Percentiles rank a stretch among this genome's conserved stretches.
Conservation (phyloP, 2,113 vertebrate species). For the Ciconia boyciana region DNA sequence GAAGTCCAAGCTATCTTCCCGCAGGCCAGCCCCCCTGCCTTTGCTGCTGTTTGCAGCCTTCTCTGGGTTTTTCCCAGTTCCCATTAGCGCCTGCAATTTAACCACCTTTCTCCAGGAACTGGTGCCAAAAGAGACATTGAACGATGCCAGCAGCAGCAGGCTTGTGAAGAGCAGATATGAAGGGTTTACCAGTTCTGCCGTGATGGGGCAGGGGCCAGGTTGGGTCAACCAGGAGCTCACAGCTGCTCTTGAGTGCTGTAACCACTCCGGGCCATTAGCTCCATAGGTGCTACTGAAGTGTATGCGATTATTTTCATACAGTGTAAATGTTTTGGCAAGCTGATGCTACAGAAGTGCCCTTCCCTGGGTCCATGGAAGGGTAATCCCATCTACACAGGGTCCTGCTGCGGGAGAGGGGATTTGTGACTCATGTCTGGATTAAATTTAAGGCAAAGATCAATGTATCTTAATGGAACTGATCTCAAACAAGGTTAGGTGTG, state of each 20-base stretch:
- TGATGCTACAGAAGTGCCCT: background rate
- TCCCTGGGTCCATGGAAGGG: background rate
- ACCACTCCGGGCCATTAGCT: background rate
- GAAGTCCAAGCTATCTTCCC: background rate
- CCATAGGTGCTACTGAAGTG: background rate
- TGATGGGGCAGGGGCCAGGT: background rate
- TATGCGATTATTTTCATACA: background rate
- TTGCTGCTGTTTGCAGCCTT: background rate
- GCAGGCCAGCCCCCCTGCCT: fast-evolving
- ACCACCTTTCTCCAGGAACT: background rate
- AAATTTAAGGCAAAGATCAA: background rate
- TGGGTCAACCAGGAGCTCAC: background rate
- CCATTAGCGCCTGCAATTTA: fast-evolving
- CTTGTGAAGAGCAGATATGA: background rate
- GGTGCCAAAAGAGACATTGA: background rate
- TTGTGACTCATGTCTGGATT: background rate
- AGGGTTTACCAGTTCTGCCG: background rate
- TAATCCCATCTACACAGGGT: background rate
- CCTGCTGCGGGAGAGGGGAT: background rate
- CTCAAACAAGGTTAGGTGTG: fast-evolving
- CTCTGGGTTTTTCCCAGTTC: background rate
- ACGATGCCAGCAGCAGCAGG: background rate
- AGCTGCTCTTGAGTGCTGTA: background rate
- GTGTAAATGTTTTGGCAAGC: background rate
- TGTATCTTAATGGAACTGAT: background rate